phyloP scores from a whole-genome alignment of 2,113 vertebrate genomes.

The Chrysochloris asiatica region DNA sequence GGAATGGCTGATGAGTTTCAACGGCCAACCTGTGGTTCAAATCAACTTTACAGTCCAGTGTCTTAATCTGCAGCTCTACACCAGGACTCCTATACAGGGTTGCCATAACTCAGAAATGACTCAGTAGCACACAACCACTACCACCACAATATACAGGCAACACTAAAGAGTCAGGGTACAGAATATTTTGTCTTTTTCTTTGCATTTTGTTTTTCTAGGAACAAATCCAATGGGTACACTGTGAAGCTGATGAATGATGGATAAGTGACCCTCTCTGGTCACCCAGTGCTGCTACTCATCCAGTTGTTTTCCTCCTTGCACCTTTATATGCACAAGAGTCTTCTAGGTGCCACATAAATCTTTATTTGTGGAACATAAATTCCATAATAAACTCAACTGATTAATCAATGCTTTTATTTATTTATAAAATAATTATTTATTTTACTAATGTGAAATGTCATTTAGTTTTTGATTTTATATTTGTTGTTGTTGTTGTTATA shows the following conservation, averaged over 20 bases:
- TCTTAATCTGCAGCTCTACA: too few species aligned
- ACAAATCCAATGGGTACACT: not conserved
- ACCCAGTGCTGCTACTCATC: not conserved
- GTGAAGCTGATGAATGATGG: not conserved
- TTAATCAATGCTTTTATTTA: slow-evolving; percentile 3
- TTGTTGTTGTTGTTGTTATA: not conserved
- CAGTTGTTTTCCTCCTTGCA: not conserved
- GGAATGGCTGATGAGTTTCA: too few species aligned
- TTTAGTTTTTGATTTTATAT: too few species aligned
- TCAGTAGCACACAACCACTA: too few species aligned
- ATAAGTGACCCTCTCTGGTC: not conserved
- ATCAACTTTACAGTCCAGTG: too few species aligned
- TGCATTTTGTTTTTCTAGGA: not conserved
- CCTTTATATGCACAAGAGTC: not conserved
- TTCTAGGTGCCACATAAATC: not conserved
- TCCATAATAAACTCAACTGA: slow-evolving; percentile 1
- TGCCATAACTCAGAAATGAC: too few species aligned
- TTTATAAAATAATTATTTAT: slow-evolving; percentile 29
- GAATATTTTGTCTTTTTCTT: not conserved
- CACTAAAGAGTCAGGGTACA: not conserved
- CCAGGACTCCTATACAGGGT: too few species aligned
- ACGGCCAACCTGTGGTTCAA: too few species aligned
- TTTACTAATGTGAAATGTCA: not conserved
- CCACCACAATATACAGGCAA: not conserved
- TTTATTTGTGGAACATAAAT: slow-evolving; percentile 6